Conservation (phyloP, 1,140 invertebrate genomes). For the Delia radicum region DNA sequence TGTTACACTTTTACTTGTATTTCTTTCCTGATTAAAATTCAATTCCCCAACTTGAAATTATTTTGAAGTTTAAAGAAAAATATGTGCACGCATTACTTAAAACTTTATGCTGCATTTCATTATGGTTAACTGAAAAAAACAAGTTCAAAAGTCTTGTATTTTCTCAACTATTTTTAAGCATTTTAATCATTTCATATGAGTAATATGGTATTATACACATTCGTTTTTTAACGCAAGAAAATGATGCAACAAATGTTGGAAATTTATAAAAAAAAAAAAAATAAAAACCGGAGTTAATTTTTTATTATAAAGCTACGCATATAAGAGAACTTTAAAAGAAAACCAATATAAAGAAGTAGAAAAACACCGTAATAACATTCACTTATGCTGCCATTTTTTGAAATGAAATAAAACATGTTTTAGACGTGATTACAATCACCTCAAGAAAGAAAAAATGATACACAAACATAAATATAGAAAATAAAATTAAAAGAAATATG, state of each 20-base stretch:
- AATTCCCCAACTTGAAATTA: no score
- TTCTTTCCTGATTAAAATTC: no score
- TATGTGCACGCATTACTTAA: no score
- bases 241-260: not conserved
- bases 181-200: not conserved
- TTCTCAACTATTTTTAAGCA: not conserved
- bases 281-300: no score
- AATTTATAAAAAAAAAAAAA: not conserved
- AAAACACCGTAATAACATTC: not conserved
- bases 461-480: not conserved
- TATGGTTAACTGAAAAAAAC: not conserved
- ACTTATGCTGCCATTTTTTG: not conserved
- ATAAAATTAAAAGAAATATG: not conserved
- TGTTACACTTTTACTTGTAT: no score
- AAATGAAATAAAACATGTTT: not conserved
- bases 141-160: not conserved
- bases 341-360: not conserved
- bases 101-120: no score
- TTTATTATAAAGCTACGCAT: not conserved
- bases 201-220: not conserved
- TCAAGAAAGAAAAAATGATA: not conserved
- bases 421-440: not conserved
- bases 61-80: no score
- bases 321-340: not conserved
- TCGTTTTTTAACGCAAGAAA: not conserved